Percentiles rank a stretch among this genome's conserved stretches.
phyloP scores from a whole-genome alignment of 2,113 vertebrate genomes.

The Mesoclemmys tuberculata region DNA sequence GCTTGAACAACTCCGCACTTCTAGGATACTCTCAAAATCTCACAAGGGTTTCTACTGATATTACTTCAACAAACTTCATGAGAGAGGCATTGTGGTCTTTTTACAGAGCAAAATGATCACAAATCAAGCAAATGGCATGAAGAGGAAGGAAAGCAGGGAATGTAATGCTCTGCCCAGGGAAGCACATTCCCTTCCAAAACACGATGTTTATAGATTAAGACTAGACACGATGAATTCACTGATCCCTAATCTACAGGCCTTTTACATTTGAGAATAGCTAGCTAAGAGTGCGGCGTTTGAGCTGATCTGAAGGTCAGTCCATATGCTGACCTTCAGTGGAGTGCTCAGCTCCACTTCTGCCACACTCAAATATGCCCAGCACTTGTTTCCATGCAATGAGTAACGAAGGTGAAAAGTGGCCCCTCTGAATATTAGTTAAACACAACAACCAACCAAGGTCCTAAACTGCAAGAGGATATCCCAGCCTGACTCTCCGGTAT shows the following conservation, averaged over 20 bases:
- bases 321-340: background rate
- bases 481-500: fast-evolving
- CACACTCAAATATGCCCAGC: background rate
- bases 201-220: background rate
- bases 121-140: background rate
- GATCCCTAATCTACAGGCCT: background rate
- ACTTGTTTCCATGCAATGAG: background rate
- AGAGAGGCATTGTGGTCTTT: background rate
- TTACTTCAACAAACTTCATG: background rate
- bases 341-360: fast-evolving
- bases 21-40: background rate
- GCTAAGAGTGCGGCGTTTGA: fast-evolving
- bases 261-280: background rate
- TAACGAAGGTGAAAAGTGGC: background rate
- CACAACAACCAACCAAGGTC: background rate
- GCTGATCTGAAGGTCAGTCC: fast-evolving
- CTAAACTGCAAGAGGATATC: background rate
- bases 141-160: background rate
- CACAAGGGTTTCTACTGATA: background rate
- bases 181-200: background rate
- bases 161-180: background rate
- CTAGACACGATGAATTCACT: fast-evolving
- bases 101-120: background rate
- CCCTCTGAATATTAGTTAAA: background rate
- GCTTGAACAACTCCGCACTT: background rate